Conservation (phyloP, 2,888 invertebrate genomes). For the Cyclophora punctaria region DNA sequence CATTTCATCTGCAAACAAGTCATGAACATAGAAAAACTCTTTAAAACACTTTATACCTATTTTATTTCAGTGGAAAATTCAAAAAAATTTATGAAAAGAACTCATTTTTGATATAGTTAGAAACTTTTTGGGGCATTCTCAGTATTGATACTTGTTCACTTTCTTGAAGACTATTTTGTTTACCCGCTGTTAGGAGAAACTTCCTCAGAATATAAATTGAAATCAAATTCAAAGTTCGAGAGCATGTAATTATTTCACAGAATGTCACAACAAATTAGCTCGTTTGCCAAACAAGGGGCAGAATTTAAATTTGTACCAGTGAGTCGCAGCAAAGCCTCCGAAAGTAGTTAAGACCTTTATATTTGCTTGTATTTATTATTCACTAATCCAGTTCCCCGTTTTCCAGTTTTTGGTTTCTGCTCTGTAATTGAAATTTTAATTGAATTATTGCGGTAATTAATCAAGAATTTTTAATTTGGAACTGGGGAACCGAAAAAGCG, state of each 20-base stretch:
- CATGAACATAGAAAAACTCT: too few relatives aligned
- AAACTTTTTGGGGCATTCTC: too few relatives aligned
- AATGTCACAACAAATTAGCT: constrained; percentile 20
- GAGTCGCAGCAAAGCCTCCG: constrained; percentile 25
- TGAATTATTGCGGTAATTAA: constrained; percentile 20
- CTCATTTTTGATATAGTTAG: too few relatives aligned
- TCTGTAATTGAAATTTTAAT: constrained; percentile 27
- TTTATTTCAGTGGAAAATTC: too few relatives aligned
- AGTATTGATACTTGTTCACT: too few relatives aligned
- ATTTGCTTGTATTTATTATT: constrained; percentile 31
- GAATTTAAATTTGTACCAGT: constrained; percentile 27
- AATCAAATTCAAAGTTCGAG: constrained; percentile 2
- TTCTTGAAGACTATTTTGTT: too few relatives aligned
- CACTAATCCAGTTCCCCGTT: constrained; percentile 26
- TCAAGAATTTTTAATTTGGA: too few relatives aligned
- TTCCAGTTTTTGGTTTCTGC: constrained; percentile 21
- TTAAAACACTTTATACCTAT: too few relatives aligned
- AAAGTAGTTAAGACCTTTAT: constrained; percentile 29
- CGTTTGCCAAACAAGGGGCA: constrained; percentile 21
- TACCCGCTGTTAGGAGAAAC: too few relatives aligned
- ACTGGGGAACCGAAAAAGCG: too few relatives aligned
- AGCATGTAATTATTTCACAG: constrained; percentile 8
- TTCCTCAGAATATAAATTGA: background rate
- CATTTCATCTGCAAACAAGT: constrained; percentile 31
- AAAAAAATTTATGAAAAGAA: too few relatives aligned